These are phyloP conservation scores for Habropoda laboriosa DNA, from an alignment of 1,140 invertebrate genomes.

Conservation along the genomic window DNA sequence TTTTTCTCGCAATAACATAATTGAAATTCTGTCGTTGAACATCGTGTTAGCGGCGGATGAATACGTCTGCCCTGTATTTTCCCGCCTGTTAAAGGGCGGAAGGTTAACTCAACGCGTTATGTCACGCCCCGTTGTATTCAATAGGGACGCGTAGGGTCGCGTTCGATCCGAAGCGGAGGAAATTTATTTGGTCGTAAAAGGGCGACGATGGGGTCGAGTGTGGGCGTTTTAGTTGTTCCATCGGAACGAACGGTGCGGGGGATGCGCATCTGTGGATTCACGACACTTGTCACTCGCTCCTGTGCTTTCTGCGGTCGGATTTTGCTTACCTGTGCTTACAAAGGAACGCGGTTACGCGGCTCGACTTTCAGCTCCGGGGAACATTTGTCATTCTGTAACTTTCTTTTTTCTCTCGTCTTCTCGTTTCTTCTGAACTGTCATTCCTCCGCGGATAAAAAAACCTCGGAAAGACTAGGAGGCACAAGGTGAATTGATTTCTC, in stretches of 20 bases:
- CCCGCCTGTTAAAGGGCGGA: conserved; percentile 9
- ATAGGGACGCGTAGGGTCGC: conserved; percentile 36
- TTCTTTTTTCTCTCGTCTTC: background rate
- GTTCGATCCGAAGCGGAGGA: conserved; percentile 38
- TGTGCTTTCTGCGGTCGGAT: background rate
- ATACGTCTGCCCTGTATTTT: conserved; percentile 4
- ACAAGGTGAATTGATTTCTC: background rate
- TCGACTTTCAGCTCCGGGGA: background rate
- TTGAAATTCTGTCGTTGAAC: background rate
- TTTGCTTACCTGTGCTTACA: background rate
- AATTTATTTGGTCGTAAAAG: conserved; percentile 54
- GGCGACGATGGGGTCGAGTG: conserved; percentile 16
- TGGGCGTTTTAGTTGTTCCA: background rate
- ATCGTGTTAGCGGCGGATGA: background rate
- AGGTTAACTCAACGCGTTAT: conserved; percentile 44
- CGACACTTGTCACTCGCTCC: background rate
- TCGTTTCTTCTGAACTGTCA: no score
- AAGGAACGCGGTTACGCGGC: background rate
- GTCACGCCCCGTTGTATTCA: conserved; percentile 36
- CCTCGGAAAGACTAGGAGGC: accelerated
- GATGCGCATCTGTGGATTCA: conserved; percentile 18
- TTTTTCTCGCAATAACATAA: background rate
- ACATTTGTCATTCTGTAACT: conserved; percentile 5
- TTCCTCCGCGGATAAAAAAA: no score
- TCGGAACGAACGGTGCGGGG: background rate